Percentiles rank a stretch among this genome's conserved stretches.
Conservation (phyloP, 2,113 vertebrate species). For the Festucalex cinctus region DNA sequence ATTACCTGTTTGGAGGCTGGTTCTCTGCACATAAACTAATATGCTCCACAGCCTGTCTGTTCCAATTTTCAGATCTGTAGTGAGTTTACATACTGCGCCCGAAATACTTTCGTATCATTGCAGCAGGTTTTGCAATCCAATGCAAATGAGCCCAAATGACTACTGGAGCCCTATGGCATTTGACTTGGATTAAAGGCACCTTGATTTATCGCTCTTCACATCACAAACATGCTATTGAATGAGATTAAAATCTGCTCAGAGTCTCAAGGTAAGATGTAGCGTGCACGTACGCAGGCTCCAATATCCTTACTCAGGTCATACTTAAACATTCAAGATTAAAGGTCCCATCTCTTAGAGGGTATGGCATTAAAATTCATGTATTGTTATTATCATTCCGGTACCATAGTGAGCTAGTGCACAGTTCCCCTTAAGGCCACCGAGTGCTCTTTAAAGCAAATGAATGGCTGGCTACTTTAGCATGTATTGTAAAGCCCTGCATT, state of each 20-base stretch:
- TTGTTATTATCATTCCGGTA: slow-evolving; percentile 48
- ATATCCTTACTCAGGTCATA: slow-evolving; percentile 19
- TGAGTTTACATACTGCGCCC: slow-evolving; percentile 5
- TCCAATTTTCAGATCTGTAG: neutral
- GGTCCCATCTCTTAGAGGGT: slow-evolving; percentile 39
- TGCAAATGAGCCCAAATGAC: neutral
- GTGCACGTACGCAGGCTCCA: neutral
- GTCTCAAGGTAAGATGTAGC: slow-evolving; percentile 12
- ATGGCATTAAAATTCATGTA: slow-evolving; percentile 59
- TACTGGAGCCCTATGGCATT: slow-evolving; percentile 9
- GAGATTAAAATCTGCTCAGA: slow-evolving; percentile 9
- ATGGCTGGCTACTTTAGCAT: slow-evolving; percentile 50
- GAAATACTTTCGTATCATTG: slow-evolving; percentile 20
- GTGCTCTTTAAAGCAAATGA: slow-evolving; percentile 58
- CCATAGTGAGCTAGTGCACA: slow-evolving; percentile 28
- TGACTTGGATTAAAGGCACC: slow-evolving; percentile 27
- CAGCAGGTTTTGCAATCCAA: neutral
- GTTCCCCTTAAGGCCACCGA: slow-evolving; percentile 54
- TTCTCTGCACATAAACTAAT: neutral
- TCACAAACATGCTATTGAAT: slow-evolving; percentile 4
- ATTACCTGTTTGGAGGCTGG: neutral
- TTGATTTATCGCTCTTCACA: slow-evolving; percentile 11
- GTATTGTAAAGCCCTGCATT: slow-evolving; percentile 40
- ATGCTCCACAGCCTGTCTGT: neutral
- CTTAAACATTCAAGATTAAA: slow-evolving; percentile 27